Conservation (phyloP, 1,140 invertebrate genomes). For the Listronotus bonariensis region DNA sequence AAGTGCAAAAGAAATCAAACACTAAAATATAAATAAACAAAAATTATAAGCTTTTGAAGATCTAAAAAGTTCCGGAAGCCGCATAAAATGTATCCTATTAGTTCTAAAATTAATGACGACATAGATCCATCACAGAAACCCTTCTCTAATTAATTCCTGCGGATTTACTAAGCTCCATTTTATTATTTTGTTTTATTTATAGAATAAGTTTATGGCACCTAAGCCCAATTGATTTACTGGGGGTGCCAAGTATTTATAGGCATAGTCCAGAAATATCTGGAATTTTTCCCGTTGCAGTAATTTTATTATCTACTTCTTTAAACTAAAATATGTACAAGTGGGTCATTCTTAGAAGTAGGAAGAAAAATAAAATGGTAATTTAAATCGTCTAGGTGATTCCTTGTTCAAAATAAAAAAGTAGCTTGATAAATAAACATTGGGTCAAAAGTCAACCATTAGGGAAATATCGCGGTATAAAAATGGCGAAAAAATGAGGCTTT, state of each 20-base stretch:
- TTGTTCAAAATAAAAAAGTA: too few relatives aligned
- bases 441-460: too few relatives aligned
- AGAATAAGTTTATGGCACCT: slow-evolving; percentile 6
- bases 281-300: neutral
- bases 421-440: too few relatives aligned
- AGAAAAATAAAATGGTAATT: too few relatives aligned
- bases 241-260: slow-evolving; percentile 20
- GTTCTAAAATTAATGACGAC: slow-evolving; percentile 19
- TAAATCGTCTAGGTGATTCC: too few relatives aligned
- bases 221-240: slow-evolving; percentile 7
- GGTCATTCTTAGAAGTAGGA: too few relatives aligned
- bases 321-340: too few relatives aligned
- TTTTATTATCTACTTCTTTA: too few relatives aligned
- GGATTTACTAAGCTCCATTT: neutral
- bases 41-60: neutral
- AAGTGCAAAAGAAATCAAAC: too few relatives aligned
- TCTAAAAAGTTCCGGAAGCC: slow-evolving; percentile 28
- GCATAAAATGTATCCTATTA: slow-evolving; percentile 34
- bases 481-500: too few relatives aligned
- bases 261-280: neutral
- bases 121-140: slow-evolving; percentile 30
- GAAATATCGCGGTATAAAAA: too few relatives aligned
- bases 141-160: slow-evolving; percentile 22
- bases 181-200: slow-evolving; percentile 13
- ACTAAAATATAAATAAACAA: too few relatives aligned